Evolutionary conservation across 2,797 vertebrate genomes (phyloP).

Genomic region (Zenarchopterus dispar): DNA sequence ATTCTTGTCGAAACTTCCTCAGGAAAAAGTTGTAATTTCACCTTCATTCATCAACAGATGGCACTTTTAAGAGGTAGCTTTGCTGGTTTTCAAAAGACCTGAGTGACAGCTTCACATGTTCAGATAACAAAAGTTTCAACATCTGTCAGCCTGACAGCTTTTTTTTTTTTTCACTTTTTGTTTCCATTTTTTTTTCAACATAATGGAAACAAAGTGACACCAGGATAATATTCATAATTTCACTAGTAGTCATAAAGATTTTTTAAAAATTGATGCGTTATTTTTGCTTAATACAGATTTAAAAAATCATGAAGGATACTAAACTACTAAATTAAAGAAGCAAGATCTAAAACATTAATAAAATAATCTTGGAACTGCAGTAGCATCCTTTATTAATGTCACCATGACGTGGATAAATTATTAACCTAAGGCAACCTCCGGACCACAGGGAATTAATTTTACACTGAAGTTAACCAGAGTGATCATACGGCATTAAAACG

Average conservation of each 20-base stretch:
- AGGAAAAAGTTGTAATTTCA: conserved; percentile 10
- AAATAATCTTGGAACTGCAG: not conserved
- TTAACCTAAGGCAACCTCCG: conserved; percentile 11
- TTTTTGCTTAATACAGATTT: too few relatives aligned
- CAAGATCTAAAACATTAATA: not conserved
- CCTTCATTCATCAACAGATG: conserved; percentile 9
- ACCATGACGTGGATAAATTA: conserved; percentile 10
- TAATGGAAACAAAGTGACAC: too few relatives aligned
- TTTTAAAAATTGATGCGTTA: too few relatives aligned
- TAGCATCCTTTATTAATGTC: conserved; percentile 1
- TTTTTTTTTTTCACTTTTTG: too few relatives aligned
- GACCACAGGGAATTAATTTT: not conserved
- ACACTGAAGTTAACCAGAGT: conserved; percentile 2
- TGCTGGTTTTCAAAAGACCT: not conserved
- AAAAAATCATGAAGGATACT: not conserved
- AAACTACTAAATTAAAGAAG: not conserved
- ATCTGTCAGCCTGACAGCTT: not conserved
- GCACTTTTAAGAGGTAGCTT: conserved; percentile 4
- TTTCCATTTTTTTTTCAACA: too few relatives aligned
- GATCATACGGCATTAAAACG: too few relatives aligned
- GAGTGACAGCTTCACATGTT: not conserved
- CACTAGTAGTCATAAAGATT: too few relatives aligned
- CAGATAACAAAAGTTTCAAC: not conserved
- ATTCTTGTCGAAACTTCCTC: conserved; percentile 8
- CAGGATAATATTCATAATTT: too few relatives aligned